Conservation (phyloP, 1,140 invertebrate genomes). For the Drosophila athabasca region DNA sequence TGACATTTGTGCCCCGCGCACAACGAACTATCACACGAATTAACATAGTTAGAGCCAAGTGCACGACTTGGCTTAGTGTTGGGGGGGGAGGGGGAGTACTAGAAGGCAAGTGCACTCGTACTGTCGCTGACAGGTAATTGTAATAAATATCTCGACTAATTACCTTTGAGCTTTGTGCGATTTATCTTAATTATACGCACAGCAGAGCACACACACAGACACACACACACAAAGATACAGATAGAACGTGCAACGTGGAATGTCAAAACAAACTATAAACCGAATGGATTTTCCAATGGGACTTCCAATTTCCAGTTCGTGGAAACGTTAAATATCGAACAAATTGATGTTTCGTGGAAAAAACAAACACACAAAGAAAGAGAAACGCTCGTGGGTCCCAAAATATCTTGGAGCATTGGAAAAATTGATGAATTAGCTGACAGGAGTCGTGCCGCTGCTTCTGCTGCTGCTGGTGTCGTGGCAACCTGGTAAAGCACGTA, state of each 20-base stretch:
- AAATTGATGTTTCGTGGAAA: slow-evolving; percentile 2
- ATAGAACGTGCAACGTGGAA: slow-evolving; percentile 21
- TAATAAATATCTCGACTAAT: slow-evolving; percentile 78
- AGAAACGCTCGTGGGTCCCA: too few relatives aligned
- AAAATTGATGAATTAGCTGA: slow-evolving; percentile 75
- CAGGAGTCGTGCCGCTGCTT: slow-evolving; percentile 39
- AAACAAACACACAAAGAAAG: slow-evolving; percentile 8
- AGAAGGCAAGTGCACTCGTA: slow-evolving; percentile 36
- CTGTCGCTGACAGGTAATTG: slow-evolving; percentile 70
- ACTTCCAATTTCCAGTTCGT: too few relatives aligned
- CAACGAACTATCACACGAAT: slow-evolving; percentile 60
- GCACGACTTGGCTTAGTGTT: slow-evolving; percentile 51
- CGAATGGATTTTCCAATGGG: slow-evolving; percentile 18
- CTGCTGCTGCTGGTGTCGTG: slow-evolving; percentile 6
- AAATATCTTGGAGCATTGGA: too few relatives aligned
- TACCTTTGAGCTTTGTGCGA: slow-evolving; percentile 64
- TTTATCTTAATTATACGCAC: slow-evolving; percentile 70
- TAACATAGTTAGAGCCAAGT: slow-evolving; percentile 67
- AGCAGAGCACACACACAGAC: background rate
- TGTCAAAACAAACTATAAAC: slow-evolving; percentile 8
- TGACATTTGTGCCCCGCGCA: slow-evolving; percentile 58
- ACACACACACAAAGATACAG: too few relatives aligned
- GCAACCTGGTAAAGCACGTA: slow-evolving; percentile 56
- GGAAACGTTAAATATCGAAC: too few relatives aligned
- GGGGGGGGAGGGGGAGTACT: background rate